Conservation (phyloP, 2,113 vertebrate genomes). For the Myotis lucifugus region DNA sequence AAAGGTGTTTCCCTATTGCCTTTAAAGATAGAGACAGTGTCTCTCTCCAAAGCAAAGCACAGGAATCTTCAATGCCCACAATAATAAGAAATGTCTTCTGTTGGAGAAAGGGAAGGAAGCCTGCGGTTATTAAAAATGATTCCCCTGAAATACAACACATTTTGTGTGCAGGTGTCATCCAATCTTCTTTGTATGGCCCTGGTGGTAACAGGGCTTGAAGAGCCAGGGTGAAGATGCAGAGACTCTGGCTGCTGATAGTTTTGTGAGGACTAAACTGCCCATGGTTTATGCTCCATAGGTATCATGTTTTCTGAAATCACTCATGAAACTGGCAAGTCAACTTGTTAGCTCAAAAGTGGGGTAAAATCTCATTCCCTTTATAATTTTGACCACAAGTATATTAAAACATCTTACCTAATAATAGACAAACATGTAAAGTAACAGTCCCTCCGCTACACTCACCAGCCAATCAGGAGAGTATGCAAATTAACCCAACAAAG, state of each 20-base stretch:
- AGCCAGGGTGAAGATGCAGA: background rate
- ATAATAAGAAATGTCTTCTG: background rate
- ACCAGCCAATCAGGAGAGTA: too few species aligned
- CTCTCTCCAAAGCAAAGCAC: background rate
- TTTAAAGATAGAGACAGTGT: background rate
- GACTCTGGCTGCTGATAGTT: background rate
- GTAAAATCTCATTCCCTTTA: background rate
- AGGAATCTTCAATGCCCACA: background rate
- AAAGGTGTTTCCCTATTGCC: background rate
- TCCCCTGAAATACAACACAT: background rate
- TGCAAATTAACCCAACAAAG: too few species aligned
- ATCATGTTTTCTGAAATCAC: background rate
- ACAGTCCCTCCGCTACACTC: too few species aligned
- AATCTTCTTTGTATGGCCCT: background rate
- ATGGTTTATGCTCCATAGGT: background rate
- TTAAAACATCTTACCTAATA: background rate
- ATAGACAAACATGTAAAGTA: too few species aligned
- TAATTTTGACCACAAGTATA: background rate
- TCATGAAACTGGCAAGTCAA: background rate
- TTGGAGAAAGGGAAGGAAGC: background rate
- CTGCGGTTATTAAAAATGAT: background rate
- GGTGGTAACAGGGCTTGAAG: rapidly evolving
- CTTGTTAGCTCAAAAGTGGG: background rate
- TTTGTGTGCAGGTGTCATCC: too few species aligned
- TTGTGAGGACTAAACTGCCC: background rate